These are phyloP conservation scores for Noctua comes DNA, from an alignment of 2,888 invertebrate species.

Conservation along the genomic window DNA sequence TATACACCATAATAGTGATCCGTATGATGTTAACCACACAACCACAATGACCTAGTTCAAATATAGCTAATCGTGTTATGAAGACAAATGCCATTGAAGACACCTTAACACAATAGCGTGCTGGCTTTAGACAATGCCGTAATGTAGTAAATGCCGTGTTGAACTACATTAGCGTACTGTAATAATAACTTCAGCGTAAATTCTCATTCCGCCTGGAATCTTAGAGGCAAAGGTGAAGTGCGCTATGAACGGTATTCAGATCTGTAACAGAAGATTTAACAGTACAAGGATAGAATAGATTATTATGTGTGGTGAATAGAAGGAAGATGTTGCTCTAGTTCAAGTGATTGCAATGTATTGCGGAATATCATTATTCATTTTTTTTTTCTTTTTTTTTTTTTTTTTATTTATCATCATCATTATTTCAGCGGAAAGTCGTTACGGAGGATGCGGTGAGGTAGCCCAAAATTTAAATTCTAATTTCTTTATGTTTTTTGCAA, in stretches of 20 bases:
- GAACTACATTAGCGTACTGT: constrained; percentile 9
- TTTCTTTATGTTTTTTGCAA: too few species aligned
- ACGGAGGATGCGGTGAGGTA: too few species aligned
- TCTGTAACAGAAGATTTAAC: constrained; percentile 16
- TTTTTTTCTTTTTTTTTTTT: too few species aligned
- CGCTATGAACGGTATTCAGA: constrained; percentile 17
- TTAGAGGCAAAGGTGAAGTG: constrained; percentile 27
- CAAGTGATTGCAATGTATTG: too few species aligned
- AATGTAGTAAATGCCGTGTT: not conserved
- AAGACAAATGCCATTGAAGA: constrained; percentile 15
- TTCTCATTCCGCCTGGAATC: constrained; percentile 23
- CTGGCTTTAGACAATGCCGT: not conserved
- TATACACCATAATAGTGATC: not conserved
- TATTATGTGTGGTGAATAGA: not conserved
- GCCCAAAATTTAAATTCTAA: too few species aligned
- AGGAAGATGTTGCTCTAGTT: not conserved
- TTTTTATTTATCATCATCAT: too few species aligned
- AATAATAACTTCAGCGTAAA: constrained; percentile 26
- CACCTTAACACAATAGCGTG: constrained; percentile 1
- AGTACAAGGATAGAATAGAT: not conserved
- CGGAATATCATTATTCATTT: not conserved
- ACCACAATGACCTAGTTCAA: constrained; percentile 14
- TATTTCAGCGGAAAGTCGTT: not conserved
- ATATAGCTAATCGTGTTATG: constrained; percentile 1
- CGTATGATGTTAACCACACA: not conserved